Conservation (phyloP, 2,797 vertebrate genomes). For the Poecilia wingei region DNA sequence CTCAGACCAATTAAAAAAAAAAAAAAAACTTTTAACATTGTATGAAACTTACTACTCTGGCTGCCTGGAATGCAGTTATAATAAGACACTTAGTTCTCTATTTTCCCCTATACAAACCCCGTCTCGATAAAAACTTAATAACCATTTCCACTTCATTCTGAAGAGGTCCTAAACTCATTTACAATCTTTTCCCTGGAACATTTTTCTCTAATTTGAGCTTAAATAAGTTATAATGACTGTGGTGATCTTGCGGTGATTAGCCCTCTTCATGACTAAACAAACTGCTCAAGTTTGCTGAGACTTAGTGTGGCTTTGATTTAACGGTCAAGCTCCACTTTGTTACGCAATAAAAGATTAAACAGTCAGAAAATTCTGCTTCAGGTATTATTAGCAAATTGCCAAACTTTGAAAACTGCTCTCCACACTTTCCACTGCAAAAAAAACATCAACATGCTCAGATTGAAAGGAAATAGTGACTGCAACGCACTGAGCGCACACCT, state of each 20-base stretch:
- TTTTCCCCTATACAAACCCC: neutral
- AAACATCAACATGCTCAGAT: neutral
- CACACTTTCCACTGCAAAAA: neutral
- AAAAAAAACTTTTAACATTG: too few relatives aligned
- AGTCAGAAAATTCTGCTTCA: neutral
- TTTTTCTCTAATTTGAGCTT: slow-evolving; percentile 24
- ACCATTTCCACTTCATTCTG: slow-evolving; percentile 24
- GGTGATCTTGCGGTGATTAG: slow-evolving; percentile 59
- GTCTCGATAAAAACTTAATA: neutral
- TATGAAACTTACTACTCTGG: slow-evolving; percentile 27
- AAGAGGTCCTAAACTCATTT: slow-evolving; percentile 40
- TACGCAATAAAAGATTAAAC: neutral
- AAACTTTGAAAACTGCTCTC: neutral
- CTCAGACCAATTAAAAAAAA: slow-evolving; percentile 44
- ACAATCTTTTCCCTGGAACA: slow-evolving; percentile 8
- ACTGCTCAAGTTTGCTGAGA: slow-evolving; percentile 30
- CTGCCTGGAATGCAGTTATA: neutral
- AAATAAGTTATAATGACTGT: slow-evolving; percentile 34
- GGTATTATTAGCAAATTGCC: neutral
- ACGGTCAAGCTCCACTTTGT: neutral
- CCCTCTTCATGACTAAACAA: slow-evolving; percentile 37
- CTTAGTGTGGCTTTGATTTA: neutral
- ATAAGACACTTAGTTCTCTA: neutral
- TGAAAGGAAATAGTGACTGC: neutral
- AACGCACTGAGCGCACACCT: neutral